These are phyloP conservation scores for Eulithis prunata DNA, from an alignment of 2,888 invertebrate species.

Conservation along the genomic window DNA sequence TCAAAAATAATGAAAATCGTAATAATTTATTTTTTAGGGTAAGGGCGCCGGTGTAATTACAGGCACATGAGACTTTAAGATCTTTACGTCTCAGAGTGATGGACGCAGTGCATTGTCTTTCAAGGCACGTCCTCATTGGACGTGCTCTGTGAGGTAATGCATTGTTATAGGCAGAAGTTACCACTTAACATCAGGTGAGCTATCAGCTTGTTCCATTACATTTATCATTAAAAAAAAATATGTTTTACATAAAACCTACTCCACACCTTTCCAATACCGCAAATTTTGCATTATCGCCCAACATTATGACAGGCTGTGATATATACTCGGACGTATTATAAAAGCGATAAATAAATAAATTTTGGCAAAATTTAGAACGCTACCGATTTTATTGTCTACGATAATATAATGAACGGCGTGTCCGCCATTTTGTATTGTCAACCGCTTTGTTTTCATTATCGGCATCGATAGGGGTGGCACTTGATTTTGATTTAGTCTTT, in stretches of 20 bases:
- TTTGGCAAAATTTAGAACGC: constrained; percentile 79
- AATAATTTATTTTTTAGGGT: too few relatives aligned
- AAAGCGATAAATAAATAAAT: constrained; percentile 84
- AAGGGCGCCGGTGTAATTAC: too few relatives aligned
- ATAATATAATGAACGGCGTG: constrained; percentile 66
- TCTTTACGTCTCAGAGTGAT: too few relatives aligned
- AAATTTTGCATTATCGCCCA: constrained; percentile 83
- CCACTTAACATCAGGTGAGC: too few relatives aligned
- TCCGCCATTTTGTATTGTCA: constrained; percentile 60
- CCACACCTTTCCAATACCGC: constrained; percentile 55
- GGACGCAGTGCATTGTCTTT: too few relatives aligned
- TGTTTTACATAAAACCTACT: constrained; percentile 45
- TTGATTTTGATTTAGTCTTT: constrained; percentile 37
- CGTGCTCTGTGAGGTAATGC: too few relatives aligned
- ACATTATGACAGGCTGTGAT: constrained; percentile 80
- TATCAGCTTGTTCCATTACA: too few relatives aligned
- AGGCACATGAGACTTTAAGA: too few relatives aligned
- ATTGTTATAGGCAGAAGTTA: too few relatives aligned
- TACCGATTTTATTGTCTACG: constrained; percentile 72
- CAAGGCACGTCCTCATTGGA: too few relatives aligned
- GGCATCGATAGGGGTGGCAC: constrained; percentile 30
- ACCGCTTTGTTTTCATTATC: constrained; percentile 51
- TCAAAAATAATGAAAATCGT: too few relatives aligned
- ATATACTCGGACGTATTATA: constrained; percentile 83
- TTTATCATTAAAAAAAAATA: too few relatives aligned